Percentiles rank a stretch among this genome's conserved stretches.
phyloP scores from a whole-genome alignment of 2,113 vertebrate genomes.

The Phocoena sinus region DNA sequence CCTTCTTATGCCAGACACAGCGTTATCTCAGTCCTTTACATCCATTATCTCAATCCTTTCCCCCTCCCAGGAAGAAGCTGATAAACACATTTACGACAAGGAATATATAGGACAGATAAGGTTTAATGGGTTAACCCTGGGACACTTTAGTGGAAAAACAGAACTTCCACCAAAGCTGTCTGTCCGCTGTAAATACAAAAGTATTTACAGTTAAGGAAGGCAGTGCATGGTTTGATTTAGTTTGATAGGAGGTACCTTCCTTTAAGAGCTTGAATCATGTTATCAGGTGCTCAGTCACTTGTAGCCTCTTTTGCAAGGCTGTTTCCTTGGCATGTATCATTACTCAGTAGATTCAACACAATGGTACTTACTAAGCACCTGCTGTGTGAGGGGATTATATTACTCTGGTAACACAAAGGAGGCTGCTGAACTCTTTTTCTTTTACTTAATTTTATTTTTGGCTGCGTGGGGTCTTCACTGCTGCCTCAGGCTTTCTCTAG shows the following conservation, averaged over 20 bases:
- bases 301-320: neutral
- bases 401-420: neutral
- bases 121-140: neutral
- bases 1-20: neutral
- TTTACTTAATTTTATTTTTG: too few species aligned
- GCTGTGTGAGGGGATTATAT: neutral
- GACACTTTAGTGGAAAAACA: neutral
- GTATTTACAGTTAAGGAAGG: neutral
- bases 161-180: neutral
- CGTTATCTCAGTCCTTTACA: neutral
- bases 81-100: neutral
- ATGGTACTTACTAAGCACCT: neutral
- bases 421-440: too few species aligned
- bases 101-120: neutral
- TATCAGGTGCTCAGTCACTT: neutral
- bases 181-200: neutral
- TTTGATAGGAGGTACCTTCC: neutral
- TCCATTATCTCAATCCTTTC: neutral
- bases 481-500: too few species aligned
- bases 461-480: too few species aligned
- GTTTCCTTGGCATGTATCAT: neutral
- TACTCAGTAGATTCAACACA: neutral
- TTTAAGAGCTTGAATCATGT: neutral
- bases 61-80: neutral
- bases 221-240: neutral